Base-by-base conservation (phyloP, 2,113 vertebrate species). In the Bubo blakistoni region DNA sequence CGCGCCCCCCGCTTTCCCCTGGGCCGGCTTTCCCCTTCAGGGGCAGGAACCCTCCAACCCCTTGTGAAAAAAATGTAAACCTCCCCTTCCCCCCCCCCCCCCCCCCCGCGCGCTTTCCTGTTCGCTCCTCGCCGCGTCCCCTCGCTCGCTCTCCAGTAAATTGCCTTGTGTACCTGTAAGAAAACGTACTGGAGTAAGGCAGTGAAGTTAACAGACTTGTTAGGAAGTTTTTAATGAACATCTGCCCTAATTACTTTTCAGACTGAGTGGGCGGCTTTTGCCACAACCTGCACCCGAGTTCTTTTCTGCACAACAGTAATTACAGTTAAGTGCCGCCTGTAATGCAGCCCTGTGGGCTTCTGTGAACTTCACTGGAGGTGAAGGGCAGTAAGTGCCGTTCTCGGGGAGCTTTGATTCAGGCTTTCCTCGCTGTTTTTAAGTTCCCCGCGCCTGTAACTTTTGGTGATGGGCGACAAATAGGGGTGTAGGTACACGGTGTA, bases 171-270 rank as follows among this genome's bases (percentile, higher is more conserved):
- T 91, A 32, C 77, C 80, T 91, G 72, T 69, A 57, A 42, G 69
- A 58, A 61, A 72, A 80, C 73, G 88, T 65, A 51, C 76, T 78
- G 55, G 34, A 81, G 26, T 42, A 26, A 83, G 85, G 74, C 44
- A 16, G 11, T 8, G 44, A 82, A 80, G 73, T 46, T 91, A 97
- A 91, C 78, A 89, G 86, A 42, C 76, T 94, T 81, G 10, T 76
- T 87, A 87, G 89, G 91, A 94, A 95, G 91, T 84, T 76, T 84
- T 72, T 92, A 87, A 91, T 79, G 54, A 94, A 72, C 61, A 74
- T 86, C 66, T 81, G 62, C 78, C 81, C 42, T 92, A 78, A 81
- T 84, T 97, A 91, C 57, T 96, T 55, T 63, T 71, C 87, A 95
- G 94, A 89, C 91, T 47, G 94, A 84, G 89, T 95, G 89, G 93